phyloP scores from a whole-genome alignment of 2,113 vertebrate species.

The Ancistrus triradiatus region DNA sequence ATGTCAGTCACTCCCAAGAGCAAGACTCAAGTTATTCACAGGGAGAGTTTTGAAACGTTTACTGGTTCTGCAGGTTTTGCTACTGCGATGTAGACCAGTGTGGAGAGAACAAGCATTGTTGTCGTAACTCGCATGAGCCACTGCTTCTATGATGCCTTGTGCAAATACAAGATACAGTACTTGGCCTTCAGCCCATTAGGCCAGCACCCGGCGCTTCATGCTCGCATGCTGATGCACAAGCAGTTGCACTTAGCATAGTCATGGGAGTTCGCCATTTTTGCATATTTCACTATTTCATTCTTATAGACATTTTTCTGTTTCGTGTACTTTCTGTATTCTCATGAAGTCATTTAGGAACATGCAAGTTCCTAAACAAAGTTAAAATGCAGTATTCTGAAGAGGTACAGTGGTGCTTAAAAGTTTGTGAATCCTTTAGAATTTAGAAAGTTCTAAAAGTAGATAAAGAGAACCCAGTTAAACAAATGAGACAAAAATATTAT shows the following conservation, averaged over 20 bases:
- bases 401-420: too few species aligned
- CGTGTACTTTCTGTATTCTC: too few species aligned
- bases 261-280: too few species aligned
- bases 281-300: too few species aligned
- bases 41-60: conserved; percentile 5
- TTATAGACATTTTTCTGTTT: too few species aligned
- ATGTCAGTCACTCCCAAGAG: background rate
- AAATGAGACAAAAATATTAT: too few species aligned
- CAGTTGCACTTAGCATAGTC: background rate
- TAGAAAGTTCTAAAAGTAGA: too few species aligned
- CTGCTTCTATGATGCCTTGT: background rate
- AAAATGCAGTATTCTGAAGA: too few species aligned
- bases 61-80: conserved; percentile 40
- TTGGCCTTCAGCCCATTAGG: background rate
- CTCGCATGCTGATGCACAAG: background rate
- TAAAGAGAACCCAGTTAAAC: too few species aligned
- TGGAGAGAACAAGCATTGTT: conserved; percentile 11
- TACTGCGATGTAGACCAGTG: conserved; percentile 3
- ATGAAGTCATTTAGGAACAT: too few species aligned
- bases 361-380: too few species aligned
- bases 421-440: too few species aligned
- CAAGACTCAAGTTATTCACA: background rate
- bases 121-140: conserved; percentile 1
- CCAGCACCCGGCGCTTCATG: background rate
- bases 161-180: conserved; percentile 8